Base-by-base conservation (phyloP, 2,888 invertebrate genomes). In the Lycophotia porphyrea region DNA sequence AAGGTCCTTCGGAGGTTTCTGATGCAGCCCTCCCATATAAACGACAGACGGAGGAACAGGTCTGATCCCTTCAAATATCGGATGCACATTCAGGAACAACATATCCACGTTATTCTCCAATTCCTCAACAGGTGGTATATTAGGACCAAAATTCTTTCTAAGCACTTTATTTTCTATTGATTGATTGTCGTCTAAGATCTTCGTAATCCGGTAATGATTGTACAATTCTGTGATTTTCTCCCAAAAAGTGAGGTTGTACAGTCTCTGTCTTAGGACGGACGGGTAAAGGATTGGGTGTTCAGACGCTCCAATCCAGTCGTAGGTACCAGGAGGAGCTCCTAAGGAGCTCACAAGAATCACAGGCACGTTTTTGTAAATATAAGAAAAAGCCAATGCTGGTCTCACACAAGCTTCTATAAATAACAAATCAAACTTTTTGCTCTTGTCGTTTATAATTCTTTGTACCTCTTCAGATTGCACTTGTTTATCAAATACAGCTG, bases 321-420 rank as follows among this genome's bases (percentile, higher is more conserved):
- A 86, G 36, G 87, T 85, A 2, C 82, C 78, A 13, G 76, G 70
- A 0, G 72, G 27, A 3, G 85, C 83, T 55, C 91, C 90, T 0
- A 91, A 80, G 0, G 93, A 93, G 81, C 91, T 92, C 0, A 93
- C 80, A 63, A 87, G 80, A n/a, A 93, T 92, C 0, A 89, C 87
- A 0, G 93, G 93, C 18, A 82, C 70, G 1, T 86, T 64, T 52
- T 88, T 81, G 24, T 75, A 88, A 18, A 83, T 27, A 72, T 90
- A 71, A 2, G 88, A 84, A 11, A 90, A 82, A 0, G 65, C 81
- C 34, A 90, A 74, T 0, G 83, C 74, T 1, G 85, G 78, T 44
- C 83, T 66, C 1, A 85, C 64, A 52, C 75, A 84, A 9, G 88
- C 86, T 86, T 92, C 92, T 0, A 87, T 4, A 0, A 92, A 34